Percentiles rank a stretch among this genome's conserved stretches.
These are phyloP conservation scores for Dromiciops gliroides DNA, from an alignment of 2,113 vertebrate genomes.

Conservation along the genomic window DNA sequence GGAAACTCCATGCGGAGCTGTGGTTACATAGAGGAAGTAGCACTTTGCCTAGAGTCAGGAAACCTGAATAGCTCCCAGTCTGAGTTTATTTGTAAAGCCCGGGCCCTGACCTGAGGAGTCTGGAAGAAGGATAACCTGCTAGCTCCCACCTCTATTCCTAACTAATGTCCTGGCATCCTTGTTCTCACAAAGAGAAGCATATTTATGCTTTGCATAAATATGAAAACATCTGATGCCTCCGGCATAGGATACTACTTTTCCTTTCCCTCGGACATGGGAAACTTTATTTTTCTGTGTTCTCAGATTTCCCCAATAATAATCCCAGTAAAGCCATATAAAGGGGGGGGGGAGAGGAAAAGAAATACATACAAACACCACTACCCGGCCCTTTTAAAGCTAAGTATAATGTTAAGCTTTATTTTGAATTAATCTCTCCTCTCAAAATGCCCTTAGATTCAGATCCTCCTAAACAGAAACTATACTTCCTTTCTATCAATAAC, in stretches of 20 bases:
- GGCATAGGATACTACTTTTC: background rate
- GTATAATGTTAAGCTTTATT: background rate
- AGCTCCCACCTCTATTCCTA: background rate
- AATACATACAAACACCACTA: accelerated
- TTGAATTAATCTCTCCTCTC: conserved; percentile 9
- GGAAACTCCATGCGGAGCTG: background rate
- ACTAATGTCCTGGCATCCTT: background rate
- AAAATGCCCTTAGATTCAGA: background rate
- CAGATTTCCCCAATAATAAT: background rate
- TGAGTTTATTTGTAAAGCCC: background rate
- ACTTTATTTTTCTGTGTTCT: background rate
- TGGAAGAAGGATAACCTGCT: background rate
- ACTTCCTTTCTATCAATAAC: background rate
- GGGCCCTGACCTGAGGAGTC: background rate
- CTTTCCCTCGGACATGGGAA: background rate
- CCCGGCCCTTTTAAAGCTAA: background rate
- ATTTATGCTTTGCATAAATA: background rate
- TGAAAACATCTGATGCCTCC: background rate
- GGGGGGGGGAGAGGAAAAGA: too few relatives aligned
- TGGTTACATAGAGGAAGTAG: conserved; percentile 6
- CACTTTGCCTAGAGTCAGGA: background rate
- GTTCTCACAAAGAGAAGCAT: background rate
- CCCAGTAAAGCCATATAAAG: background rate
- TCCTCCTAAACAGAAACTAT: conserved; percentile 14
- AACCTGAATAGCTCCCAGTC: background rate